Percentiles rank a stretch among this genome's conserved stretches.
These are phyloP conservation scores for Biston betularia DNA, from an alignment of 2,888 invertebrate genomes.

Conservation along the genomic window DNA sequence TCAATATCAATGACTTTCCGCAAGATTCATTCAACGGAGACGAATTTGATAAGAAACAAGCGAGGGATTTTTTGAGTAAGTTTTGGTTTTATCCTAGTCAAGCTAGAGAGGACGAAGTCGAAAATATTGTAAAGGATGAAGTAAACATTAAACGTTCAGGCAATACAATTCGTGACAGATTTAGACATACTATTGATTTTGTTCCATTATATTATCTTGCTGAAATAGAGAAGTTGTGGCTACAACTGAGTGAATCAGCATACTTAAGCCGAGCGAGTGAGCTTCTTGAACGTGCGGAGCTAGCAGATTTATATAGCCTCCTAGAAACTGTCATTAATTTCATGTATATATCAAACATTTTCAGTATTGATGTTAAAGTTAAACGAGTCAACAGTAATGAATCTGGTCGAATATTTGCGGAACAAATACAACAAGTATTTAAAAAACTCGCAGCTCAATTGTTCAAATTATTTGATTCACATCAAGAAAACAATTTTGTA, in stretches of 20 bases:
- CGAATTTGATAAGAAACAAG: constrained; percentile 50
- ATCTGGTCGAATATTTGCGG: too few species aligned
- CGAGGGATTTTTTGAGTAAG: constrained; percentile 51
- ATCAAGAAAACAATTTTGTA: not conserved
- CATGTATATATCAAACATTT: constrained; percentile 42
- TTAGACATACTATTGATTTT: constrained; percentile 43
- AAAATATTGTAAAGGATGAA: constrained; percentile 23
- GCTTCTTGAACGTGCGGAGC: constrained; percentile 54
- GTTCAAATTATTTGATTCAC: not conserved
- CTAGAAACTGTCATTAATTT: constrained; percentile 52
- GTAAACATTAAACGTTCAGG: not conserved
- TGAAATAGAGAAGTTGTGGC: constrained; percentile 15
- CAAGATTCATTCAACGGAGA: constrained; percentile 43
- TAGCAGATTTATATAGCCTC: constrained; percentile 55
- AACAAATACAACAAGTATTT: not conserved
- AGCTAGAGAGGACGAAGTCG: constrained; percentile 54
- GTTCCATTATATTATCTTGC: constrained; percentile 28
- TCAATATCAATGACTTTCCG: not conserved
- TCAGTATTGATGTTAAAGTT: constrained; percentile 4
- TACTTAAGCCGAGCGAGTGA: constrained; percentile 51
- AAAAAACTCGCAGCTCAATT: not conserved
- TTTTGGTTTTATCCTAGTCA: constrained; percentile 61
- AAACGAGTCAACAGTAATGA: not conserved
- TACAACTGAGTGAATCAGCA: constrained; percentile 39
- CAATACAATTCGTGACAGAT: not conserved